Base-by-base conservation (phyloP, 2,888 invertebrate genomes). In the Malthinus seriepunctatus region DNA sequence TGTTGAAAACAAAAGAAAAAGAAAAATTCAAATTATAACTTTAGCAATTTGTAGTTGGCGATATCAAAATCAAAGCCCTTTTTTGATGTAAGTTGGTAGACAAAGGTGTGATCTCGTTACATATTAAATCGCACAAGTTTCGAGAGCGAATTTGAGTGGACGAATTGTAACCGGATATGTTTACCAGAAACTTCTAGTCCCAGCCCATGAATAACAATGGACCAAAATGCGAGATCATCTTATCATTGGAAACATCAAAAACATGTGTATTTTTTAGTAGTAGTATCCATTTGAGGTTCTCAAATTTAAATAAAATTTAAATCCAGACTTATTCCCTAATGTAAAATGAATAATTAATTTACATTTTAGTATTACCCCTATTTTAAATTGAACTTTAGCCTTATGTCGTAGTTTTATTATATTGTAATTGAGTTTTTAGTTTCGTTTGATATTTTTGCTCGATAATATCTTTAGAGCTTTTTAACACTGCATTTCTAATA, bases 131-230 rank as follows among this genome's bases (percentile, higher is more conserved):
- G 63, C 64, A 62, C 56, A 56, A 63, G 52, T 55, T 2, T 23
- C 23, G 23, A 53, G 62, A 57, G 56, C 47, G 60, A 62, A 56
- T 55, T 61, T 45, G 58, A 59, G 64, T 63, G 64, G 63, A 58
- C 62, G 33, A 56, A 50, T 58, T 49, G 69, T 70, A 70, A 70
- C 69, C 64, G 69, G 69, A 71, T 71, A 69, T 69, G 66, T 69
- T 69, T 70, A 68, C 67, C 67, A 66, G 67, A 65, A 67, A 64
- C 64, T 63, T 64, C 65, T 55, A 67, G 63, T 72, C 72, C 72
- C 72, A 67, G 57, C 63, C 69, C 71, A 72, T 72, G 72, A 72
- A 72, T 72, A 70, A 68, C 69, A 72, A 72, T 70, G 67, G 52
- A 32, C 39, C 50, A 14, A 63, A 54, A 23, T 23, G 55, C 56